phyloP scores from a whole-genome alignment of 1,140 invertebrate genomes.

The Cotesia typhae region DNA sequence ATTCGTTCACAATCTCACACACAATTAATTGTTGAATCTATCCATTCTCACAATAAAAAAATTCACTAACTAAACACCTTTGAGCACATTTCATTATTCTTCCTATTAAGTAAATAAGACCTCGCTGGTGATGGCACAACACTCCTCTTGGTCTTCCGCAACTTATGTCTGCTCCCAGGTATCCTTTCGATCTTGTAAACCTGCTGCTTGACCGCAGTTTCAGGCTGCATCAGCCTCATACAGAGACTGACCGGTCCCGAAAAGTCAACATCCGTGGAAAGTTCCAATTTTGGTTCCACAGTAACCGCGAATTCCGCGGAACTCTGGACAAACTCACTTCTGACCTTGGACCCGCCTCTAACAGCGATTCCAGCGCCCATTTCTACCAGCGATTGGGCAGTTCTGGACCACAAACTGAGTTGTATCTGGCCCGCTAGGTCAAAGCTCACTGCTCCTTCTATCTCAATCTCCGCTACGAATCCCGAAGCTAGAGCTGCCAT shows the following conservation, averaged over 20 bases:
- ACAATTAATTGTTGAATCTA: neutral
- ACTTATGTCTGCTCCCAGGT: constrained; percentile 72
- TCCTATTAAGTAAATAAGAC: constrained; percentile 79
- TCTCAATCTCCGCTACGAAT: constrained; percentile 74
- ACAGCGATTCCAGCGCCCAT: constrained; percentile 77
- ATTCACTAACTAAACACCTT: constrained; percentile 57
- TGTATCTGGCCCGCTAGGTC: constrained; percentile 86
- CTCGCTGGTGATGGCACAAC: constrained; percentile 68
- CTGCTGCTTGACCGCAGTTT: constrained; percentile 72
- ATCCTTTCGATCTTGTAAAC: constrained; percentile 76
- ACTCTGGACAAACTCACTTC: constrained; percentile 75
- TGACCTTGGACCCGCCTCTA: constrained; percentile 73
- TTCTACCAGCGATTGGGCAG: constrained; percentile 83
- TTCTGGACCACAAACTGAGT: constrained; percentile 87
- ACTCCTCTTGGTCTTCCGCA: constrained; percentile 65
- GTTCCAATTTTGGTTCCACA: constrained; percentile 76
- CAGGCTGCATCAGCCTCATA: constrained; percentile 80
- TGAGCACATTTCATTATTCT: constrained; percentile 83
- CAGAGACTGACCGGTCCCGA: constrained; percentile 80
- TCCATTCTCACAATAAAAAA: neutral
- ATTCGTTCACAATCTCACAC: no score
- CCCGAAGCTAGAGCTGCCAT: constrained; percentile 78
- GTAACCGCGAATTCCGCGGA: constrained; percentile 76
- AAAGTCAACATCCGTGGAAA: constrained; percentile 84
- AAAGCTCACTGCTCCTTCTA: constrained; percentile 80